phyloP scores from a whole-genome alignment of 2,797 vertebrate species.

The Florisuga fusca region DNA sequence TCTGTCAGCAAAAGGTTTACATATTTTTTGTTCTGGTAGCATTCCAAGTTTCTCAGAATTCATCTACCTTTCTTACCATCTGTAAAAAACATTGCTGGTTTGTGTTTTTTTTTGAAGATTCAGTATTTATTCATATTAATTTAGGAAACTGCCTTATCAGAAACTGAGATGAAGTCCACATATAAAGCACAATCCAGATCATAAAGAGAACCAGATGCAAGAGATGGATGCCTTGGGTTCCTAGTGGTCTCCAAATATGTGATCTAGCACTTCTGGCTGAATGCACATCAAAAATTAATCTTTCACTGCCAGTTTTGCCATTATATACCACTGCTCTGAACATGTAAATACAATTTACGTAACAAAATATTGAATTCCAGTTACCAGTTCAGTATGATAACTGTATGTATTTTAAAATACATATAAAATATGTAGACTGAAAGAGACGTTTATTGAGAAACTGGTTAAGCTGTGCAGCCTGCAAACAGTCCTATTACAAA shows the following conservation, averaged over 20 bases:
- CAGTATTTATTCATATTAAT: conserved; percentile 23
- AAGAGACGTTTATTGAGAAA: conserved; percentile 45
- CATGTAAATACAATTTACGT: not conserved
- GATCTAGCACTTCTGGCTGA: conserved; percentile 33
- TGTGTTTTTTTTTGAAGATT: not conserved
- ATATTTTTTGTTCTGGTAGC: not conserved
- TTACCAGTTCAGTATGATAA: conserved; percentile 17
- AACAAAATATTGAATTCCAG: conserved; percentile 43
- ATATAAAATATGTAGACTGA: not conserved
- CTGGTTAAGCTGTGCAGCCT: not conserved
- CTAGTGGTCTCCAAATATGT: conserved; percentile 16
- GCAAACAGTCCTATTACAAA: not conserved
- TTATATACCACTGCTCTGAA: not conserved
- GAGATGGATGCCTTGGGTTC: not conserved
- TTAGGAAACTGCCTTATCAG: conserved; percentile 22
- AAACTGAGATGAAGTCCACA: not conserved
- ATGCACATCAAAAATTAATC: conserved; percentile 18
- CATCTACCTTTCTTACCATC: not conserved
- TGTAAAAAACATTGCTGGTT: not conserved
- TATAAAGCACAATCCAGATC: not conserved
- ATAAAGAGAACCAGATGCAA: conserved; percentile 5
- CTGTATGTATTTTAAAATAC: not conserved
- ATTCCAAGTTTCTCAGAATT: conserved; percentile 25
- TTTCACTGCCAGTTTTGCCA: conserved; percentile 1
- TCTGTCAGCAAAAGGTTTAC: conserved; percentile 34